Evolutionary conservation across 2,113 vertebrate species (phyloP).

Genomic region (Octodon degus): DNA sequence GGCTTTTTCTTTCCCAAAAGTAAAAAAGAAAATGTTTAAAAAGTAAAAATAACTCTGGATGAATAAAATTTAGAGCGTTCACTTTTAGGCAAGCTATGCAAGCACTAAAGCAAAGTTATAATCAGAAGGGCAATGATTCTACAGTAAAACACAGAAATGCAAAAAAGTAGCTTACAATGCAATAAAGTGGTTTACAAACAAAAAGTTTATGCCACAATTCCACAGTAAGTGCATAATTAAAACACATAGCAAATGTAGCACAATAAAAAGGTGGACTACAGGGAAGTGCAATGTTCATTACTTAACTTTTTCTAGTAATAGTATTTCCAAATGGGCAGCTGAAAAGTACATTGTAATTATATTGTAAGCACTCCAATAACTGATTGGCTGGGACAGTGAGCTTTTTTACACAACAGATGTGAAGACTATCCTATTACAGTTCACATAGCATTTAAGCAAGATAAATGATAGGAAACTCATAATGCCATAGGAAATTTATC

Average conservation of each 20-base stretch:
- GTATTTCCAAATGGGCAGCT: background rate
- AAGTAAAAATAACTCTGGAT: background rate
- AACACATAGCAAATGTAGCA: background rate
- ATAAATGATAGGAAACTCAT: background rate
- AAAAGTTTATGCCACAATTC: no score
- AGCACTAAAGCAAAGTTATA: constrained; percentile 4
- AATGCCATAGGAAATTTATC: background rate
- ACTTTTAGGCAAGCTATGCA: background rate
- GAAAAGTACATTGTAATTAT: background rate
- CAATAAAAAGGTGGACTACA: background rate
- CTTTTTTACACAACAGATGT: background rate
- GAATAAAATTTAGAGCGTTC: constrained; percentile 7
- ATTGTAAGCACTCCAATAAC: background rate
- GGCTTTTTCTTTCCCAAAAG: no score
- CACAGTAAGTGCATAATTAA: background rate
- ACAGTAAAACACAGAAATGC: background rate
- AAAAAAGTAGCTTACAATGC: background rate
- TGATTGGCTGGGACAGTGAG: background rate
- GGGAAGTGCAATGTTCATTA: background rate
- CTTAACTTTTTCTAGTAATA: background rate
- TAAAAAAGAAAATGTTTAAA: background rate
- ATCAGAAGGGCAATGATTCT: background rate
- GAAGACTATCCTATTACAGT: background rate
- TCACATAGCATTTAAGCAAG: background rate
- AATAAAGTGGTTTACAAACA: background rate